Percentiles rank a stretch among this genome's conserved stretches.
Conservation (phyloP, 64 coral and sea anemone species). For the Montipora foliosa region DNA sequence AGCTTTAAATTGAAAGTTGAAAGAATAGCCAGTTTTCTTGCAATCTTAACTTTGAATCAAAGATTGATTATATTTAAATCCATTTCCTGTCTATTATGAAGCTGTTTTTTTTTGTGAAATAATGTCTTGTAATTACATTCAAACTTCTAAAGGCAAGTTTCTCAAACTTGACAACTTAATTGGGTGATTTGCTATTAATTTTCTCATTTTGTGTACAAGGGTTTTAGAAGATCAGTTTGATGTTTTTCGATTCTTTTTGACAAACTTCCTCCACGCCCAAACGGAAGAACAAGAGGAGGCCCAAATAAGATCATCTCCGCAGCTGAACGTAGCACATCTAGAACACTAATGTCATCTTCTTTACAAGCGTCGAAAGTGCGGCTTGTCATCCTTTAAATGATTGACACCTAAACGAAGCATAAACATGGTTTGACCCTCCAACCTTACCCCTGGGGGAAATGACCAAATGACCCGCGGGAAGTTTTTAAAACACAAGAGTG, state of each 20-base stretch:
- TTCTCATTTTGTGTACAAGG: background rate
- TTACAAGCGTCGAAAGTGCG: background rate
- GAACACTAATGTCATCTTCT: background rate
- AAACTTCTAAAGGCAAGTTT: background rate
- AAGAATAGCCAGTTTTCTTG: background rate
- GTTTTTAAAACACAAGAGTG: too few species aligned
- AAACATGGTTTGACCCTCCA: too few species aligned
- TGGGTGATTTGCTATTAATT: background rate
- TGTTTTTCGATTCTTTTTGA: background rate
- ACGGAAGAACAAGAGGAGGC: background rate
- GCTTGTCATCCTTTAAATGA: background rate
- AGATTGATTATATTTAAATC: constrained; percentile 26
- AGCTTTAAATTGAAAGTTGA: background rate
- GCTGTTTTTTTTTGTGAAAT: constrained; percentile 1
- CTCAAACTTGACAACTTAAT: background rate
- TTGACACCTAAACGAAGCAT: background rate
- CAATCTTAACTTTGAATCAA: background rate
- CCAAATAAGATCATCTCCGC: too few species aligned
- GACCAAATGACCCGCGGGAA: too few species aligned
- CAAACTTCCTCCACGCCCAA: background rate
- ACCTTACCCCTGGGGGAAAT: too few species aligned
- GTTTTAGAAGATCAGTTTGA: background rate
- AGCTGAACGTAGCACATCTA: too few species aligned
- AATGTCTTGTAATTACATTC: constrained; percentile 19
- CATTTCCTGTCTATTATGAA: constrained; percentile 38